Base-by-base conservation (phyloP, 2,888 invertebrate genomes). In the Acronicta leporina region DNA sequence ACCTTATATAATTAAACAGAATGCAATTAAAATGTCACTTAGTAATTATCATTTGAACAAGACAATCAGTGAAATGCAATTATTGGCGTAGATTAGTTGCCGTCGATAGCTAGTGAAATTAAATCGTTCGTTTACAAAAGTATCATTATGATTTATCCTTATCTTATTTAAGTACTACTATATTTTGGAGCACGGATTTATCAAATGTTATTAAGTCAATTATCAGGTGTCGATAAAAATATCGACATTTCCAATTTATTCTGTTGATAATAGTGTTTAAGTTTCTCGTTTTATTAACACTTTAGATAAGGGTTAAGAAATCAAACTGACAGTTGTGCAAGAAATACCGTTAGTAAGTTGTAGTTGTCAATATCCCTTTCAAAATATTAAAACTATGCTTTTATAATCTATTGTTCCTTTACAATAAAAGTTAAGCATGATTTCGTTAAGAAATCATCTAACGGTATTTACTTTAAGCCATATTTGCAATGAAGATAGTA, bases 401-500 rank as follows among this genome's bases (percentile, higher is more conserved):
- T 45, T 62, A 33, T 49, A 38, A 38, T 35, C n/a, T 41, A 53
- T 30, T 13, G 13, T 41, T n/a, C 16, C 35, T 35, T 41, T 4
- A 40, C 50, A 58, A 33, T 11, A 11, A 52, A 45, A 52, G n/a
- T 42, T 5, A 13, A 35, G 5, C 10, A n/a, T 14, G 40, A 57
- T 30, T 35, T 27, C 11, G 50, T 66, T 41, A 47, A 45, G 40
- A 52, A 43, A 38, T 49, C 43, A 38, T 46, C 16, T 51, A 51
- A 54, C 53, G 43, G 43, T 54, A 54, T 42, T 42, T 52, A 49
- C 49, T 66, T 49, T 52, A 61, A 54, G 59, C 53, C 20, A 72
- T 71, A 66, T 64, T 57, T 73, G 59, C 83, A 83, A 84, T 84
- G 81, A 85, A 86, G 83, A 86, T 85, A 77, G 83, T 83, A 78